phyloP scores from a whole-genome alignment of 2,888 invertebrate species.

The Oegoconia quadripuncta region DNA sequence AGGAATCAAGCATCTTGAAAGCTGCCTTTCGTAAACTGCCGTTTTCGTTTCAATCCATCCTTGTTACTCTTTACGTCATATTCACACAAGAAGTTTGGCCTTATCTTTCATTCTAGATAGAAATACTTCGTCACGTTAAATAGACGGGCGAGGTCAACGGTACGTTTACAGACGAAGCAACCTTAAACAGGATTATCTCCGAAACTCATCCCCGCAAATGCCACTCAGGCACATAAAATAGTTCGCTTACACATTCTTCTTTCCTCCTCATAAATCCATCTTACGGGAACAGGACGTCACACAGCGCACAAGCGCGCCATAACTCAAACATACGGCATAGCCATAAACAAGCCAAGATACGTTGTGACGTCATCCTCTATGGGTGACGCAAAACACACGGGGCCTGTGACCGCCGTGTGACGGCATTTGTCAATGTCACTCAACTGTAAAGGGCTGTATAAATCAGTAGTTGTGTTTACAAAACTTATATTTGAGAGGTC shows the following conservation, averaged over 20 bases:
- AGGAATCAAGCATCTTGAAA: too few relatives aligned
- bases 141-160: too few relatives aligned
- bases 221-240: slow-evolving; percentile 10
- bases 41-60: too few relatives aligned
- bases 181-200: too few relatives aligned
- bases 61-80: too few relatives aligned
- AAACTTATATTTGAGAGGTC: slow-evolving; percentile 18
- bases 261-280: slow-evolving; percentile 45
- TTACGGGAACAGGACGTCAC: slow-evolving; percentile 35
- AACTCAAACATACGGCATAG: slow-evolving; percentile 49
- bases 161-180: too few relatives aligned
- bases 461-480: slow-evolving; percentile 42
- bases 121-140: too few relatives aligned
- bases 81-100: too few relatives aligned
- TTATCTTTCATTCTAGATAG: too few relatives aligned
- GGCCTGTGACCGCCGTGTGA: slow-evolving; percentile 47
- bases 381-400: slow-evolving; percentile 56
- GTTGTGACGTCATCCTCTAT: slow-evolving; percentile 35
- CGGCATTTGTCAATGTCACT: slow-evolving; percentile 67
- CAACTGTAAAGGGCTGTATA: slow-evolving; percentile 47
- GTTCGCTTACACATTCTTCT: slow-evolving; percentile 8
- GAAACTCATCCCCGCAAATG: too few relatives aligned
- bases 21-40: too few relatives aligned
- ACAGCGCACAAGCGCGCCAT: slow-evolving; percentile 46
- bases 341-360: slow-evolving; percentile 54